Evolutionary conservation across 2,888 invertebrate genomes (phyloP), one percentile per base, ranked within the genome.

Genomic region (Hymenopus coronatus): DNA sequence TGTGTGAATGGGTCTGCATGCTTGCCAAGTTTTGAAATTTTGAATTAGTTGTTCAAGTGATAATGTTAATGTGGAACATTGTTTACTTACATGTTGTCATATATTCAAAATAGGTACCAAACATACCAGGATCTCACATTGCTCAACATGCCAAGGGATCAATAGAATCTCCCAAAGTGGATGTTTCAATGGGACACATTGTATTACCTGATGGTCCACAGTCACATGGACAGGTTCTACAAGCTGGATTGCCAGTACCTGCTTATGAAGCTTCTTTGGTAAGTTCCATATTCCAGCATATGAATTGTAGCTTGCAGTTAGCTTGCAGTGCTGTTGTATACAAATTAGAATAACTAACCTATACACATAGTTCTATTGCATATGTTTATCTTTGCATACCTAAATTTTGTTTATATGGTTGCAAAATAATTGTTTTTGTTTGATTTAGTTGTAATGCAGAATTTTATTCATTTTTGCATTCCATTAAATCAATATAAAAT

Each of bases 221-320:
- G 91, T 92, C 94, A n/a, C 94, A 95, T 81, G 93, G 93, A 20
- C 94, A 94, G 89, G 93, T 94, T 33, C 91, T 94, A 90, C 94
- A 94, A 88, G 93, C 94, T 3, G 94, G 94, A 30, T 93, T 96
- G 91, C 94, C 96, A 28, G 94, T 95, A 84, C 94, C 96, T 27
- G 94, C 95, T 27, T 96, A 95, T 91, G 96, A 96, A 91, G 94
- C 95, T 15, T 95, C 95, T 92, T 93, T 97, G 96, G 97, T 97
- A 94, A 96, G 96, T 93, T 90, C 27, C 33, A 33, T 28, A 70
- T 20, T 28, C n/a, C 87, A n/a, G 9, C 12, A 15, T 33, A 70
- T 81, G 33, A n/a, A 85, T 28, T n/a, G 15, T 40, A 83, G 30
- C 33, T 82, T 40, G 40, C 40, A 40, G 40, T 40, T n/a, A n/a